Evolutionary conservation across 2,888 invertebrate genomes (phyloP).

Genomic region (Diarsia rubi): DNA sequence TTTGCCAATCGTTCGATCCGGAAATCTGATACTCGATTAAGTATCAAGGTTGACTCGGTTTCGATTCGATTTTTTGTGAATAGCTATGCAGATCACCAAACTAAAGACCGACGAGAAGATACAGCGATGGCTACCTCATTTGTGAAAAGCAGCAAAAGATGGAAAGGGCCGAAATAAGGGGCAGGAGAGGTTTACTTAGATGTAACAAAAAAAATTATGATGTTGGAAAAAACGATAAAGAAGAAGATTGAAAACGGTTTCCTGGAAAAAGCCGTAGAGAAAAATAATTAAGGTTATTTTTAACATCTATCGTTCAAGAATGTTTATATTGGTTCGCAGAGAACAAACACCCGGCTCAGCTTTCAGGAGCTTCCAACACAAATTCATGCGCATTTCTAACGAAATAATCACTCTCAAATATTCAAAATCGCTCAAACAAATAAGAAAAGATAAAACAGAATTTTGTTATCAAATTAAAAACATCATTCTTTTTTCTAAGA

Average conservation of each 20-base stretch:
- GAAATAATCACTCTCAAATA: not conserved
- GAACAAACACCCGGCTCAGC: not conserved
- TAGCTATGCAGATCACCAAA: too few relatives aligned
- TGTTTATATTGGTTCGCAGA: not conserved
- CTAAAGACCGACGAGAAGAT: not conserved
- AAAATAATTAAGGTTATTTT: not conserved
- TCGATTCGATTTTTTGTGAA: too few relatives aligned
- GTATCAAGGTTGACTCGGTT: too few relatives aligned
- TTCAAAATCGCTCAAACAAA: not conserved
- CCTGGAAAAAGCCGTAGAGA: not conserved
- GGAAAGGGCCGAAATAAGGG: not conserved
- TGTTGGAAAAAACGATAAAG: not conserved
- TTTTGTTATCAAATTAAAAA: conserved; percentile 35
- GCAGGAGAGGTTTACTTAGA: not conserved
- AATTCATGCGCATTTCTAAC: not conserved
- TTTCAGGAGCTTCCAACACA: not conserved
- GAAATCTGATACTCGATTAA: too few relatives aligned
- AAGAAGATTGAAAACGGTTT: conserved; percentile 5
- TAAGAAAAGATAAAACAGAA: conserved; percentile 30
- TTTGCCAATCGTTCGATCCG: too few relatives aligned
- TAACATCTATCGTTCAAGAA: not conserved
- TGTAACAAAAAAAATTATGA: not conserved
- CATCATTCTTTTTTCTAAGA: conserved; percentile 7
- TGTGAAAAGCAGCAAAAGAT: not conserved
- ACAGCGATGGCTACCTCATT: not conserved